Evolutionary conservation across 2,888 invertebrate species (phyloP).

Genomic region (Dascillus cervinus): DNA sequence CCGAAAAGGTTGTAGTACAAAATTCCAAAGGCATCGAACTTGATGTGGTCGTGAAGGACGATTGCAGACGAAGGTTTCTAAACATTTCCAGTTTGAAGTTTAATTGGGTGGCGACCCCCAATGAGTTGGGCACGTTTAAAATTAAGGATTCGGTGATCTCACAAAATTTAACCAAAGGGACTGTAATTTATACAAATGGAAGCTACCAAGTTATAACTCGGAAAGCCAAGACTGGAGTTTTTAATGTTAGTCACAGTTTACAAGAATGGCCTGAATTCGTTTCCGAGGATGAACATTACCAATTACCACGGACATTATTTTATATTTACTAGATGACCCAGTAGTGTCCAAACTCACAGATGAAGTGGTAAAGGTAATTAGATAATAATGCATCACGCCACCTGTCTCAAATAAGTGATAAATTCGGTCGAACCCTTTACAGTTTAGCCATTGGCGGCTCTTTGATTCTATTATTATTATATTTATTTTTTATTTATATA

Average conservation of each 20-base stretch:
- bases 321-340: conserved; percentile 54
- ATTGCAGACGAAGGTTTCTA: conserved; percentile 60
- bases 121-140: conserved; percentile 21
- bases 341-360: no score
- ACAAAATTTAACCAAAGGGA: conserved; percentile 23
- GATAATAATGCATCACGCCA: no score
- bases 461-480: no score
- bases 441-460: no score
- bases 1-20: conserved; percentile 47
- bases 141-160: conserved; percentile 24
- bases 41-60: conserved; percentile 60
- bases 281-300: conserved; percentile 37
- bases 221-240: conserved; percentile 40
- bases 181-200: conserved; percentile 25
- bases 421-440: no score
- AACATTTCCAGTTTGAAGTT: conserved; percentile 66
- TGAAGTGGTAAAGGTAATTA: no score
- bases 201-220: conserved; percentile 40
- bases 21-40: conserved; percentile 54
- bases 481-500: no score
- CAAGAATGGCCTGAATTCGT: conserved; percentile 46
- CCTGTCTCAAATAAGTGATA: no score
- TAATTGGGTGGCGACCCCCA: conserved; percentile 52
- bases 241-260: conserved; percentile 44
- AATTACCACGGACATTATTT: conserved; percentile 42